Base-by-base conservation (phyloP, 2,888 invertebrate genomes). In the Dolichomitus sp. region DNA sequence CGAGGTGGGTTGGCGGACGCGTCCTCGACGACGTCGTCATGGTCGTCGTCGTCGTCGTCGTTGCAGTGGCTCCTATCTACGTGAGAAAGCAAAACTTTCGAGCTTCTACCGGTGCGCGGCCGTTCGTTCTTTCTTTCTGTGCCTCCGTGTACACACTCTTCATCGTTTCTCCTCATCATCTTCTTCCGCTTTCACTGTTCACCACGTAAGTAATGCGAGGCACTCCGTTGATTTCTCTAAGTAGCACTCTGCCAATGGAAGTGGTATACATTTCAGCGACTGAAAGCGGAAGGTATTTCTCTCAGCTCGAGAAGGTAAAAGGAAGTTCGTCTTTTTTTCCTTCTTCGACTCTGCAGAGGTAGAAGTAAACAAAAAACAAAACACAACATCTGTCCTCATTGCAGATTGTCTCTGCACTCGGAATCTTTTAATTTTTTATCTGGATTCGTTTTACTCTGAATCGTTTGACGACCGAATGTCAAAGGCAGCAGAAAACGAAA, bases 211-310 rank as follows among this genome's bases (percentile, higher is more conserved):
- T 91, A 90, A 89, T 85, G 89, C 88, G 83, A 87, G 84, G 84
- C 84, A 87, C 85, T 86, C 85, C 81, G 85, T 89, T 93, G 92
- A 93, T 93, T 93, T 93, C 90, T 93, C 87, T 91, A 93, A 93
- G 93, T 93, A 92, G 91, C 92, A 93, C 92, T 91, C 89, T 82
- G 81, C 87, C 91, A 89, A 92, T 91, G 91, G 89, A 90, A 69
- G 27, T 40, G 57, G 33, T 66, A 73, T 48, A 57, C 27, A 45
- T 61, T 61, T 61, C 48, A 63, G 37, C 23, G 27, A 74, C 50
- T 42, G 68, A 69, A 65, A 72, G 63, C 48, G 30, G 40, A 27
- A 37, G 52, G 69, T 42, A 59, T 40, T 69, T 50, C 14, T 7
- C 30, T 12, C 57, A 1, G 45, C 37, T 33, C n/a, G 23, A 54